Evolutionary conservation across 2,113 vertebrate species (phyloP), one percentile per base, ranked within the genome.

Genomic region (Lucifuga dentata): DNA sequence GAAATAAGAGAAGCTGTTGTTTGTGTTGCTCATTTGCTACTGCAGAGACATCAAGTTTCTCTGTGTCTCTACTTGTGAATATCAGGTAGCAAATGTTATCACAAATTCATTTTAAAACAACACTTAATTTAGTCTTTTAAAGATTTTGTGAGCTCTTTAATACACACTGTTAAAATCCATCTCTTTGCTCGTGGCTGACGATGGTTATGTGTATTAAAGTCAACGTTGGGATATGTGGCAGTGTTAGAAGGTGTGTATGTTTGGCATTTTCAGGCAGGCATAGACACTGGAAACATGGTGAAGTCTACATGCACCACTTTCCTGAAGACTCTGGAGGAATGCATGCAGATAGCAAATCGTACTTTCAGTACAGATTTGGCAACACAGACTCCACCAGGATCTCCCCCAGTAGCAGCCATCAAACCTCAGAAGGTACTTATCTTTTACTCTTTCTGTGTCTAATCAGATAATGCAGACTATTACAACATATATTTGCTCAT

Each of bases 301-400:
- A 97, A 95, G 84, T 96, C 97, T 11, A 98, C 97, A 10, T 99
- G 97, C 84, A 94, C 94, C 40, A 98, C 97, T 32, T 99, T 99
- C 66, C 91, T 98, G 74, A 98, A 95, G 89, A 99, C 97, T 16
- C 91, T 99, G 76, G 97, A 99, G 80, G 97, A 98, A 81, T 99
- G 97, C 88, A 99, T 99, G 97, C 95, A 96, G 90, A 97, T 99
- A 57, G 96, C 97, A 78, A 95, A 95, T 52, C 90, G 86, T 53
- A 94, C 96, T 63, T 98, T 99, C 73, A 93, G 87, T 55, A 89
- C 96, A 1, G 95, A 97, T 21, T 83, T 95, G 35, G 2, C 94
- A 40, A 91, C 89, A 29, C 93, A 78, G n/a, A 95, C 91, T 24
- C 94, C 96, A 0, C 95, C 95, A 2, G 95, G 91, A 50, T 96